A percentile compares a stretch with the other conserved stretches of the same genome.
phyloP scores from a whole-genome alignment of 2,888 invertebrate genomes.

The Disparrhopalites patrizii region DNA sequence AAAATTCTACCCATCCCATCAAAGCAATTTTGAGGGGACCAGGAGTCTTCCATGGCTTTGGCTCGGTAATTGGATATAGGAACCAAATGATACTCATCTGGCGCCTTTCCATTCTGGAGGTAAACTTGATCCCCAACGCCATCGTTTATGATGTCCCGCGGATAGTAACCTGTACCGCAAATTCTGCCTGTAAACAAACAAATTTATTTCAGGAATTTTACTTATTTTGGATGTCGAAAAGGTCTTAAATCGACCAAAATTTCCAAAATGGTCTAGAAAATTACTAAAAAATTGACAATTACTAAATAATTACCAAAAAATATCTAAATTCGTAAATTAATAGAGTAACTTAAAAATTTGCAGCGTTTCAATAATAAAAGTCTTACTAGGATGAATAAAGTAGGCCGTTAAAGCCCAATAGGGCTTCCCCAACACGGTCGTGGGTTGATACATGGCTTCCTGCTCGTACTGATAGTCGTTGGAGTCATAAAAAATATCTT shows the following conservation, averaged over 20 bases:
- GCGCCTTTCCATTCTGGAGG: background rate
- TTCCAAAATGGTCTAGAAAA: no score
- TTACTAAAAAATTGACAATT: no score
- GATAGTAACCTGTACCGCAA: background rate
- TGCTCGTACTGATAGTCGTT: background rate
- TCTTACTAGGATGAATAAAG: background rate
- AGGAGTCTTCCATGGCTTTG: background rate
- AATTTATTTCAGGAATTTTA: background rate
- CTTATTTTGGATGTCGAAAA: background rate
- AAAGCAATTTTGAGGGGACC: background rate
- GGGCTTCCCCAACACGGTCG: background rate
- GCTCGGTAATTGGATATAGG: background rate
- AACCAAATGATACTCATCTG: background rate
- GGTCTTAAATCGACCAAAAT: no score
- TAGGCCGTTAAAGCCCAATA: background rate
- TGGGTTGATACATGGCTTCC: background rate
- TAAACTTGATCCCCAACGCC: background rate
- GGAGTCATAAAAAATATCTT: background rate
- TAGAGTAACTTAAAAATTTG: no score
- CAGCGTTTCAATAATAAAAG: no score
- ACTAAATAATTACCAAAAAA: no score
- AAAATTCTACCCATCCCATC: background rate
- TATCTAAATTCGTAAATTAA: no score
- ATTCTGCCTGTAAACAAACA: background rate
- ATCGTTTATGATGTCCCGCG: background rate